These are phyloP conservation scores for Heteractis magnifica DNA, from an alignment of 92 coral and sea anemone genomes.

Conservation along the genomic window DNA sequence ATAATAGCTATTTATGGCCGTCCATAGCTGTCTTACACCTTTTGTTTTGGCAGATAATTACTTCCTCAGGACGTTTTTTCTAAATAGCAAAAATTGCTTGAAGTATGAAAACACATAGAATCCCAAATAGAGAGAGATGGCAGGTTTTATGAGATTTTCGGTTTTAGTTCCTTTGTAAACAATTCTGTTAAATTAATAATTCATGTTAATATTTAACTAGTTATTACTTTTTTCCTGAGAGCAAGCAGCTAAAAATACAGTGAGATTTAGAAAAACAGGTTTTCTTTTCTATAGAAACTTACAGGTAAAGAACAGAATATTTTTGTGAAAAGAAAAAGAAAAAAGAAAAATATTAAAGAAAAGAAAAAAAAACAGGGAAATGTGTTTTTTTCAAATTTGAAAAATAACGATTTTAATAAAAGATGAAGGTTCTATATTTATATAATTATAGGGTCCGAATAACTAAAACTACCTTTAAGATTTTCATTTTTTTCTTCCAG, in stretches of 20 bases:
- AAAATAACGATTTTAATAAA: too few relatives aligned
- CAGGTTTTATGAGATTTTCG: not conserved
- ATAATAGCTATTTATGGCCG: not conserved
- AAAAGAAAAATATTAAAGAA: not conserved
- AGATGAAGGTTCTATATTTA: too few relatives aligned
- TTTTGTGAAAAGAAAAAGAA: too few relatives aligned
- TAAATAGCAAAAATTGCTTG: not conserved
- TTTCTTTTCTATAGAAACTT: too few relatives aligned
- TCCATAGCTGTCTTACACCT: not conserved
- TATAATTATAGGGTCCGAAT: too few relatives aligned
- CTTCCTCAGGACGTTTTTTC: not conserved
- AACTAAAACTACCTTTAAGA: too few relatives aligned
- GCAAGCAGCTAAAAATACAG: not conserved
- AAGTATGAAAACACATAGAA: too few relatives aligned
- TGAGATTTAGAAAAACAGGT: not conserved
- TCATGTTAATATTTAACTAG: not conserved
- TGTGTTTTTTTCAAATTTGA: too few relatives aligned
- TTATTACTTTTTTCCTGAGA: not conserved
- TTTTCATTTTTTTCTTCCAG: too few relatives aligned
- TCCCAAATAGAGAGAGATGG: too few relatives aligned
- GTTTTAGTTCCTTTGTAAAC: not conserved
- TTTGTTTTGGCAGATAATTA: not conserved
- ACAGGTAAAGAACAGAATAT: too few relatives aligned
- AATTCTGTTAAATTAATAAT: not conserved
- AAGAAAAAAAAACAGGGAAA: too few relatives aligned